Conservation (phyloP, 1,140 invertebrate species). For the Pogonomyrmex californicus region DNA sequence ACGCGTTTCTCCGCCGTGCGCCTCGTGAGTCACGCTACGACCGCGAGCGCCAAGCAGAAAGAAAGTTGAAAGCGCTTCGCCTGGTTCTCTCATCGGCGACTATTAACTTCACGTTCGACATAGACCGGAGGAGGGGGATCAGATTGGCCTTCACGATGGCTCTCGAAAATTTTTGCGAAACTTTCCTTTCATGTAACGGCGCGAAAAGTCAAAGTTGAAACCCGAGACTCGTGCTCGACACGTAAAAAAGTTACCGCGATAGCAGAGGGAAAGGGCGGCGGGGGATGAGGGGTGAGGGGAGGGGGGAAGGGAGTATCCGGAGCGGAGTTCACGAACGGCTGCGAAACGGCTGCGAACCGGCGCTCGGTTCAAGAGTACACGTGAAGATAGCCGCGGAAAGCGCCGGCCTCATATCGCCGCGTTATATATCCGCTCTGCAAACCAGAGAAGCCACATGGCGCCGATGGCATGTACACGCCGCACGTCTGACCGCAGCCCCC, state of each 20-base stretch:
- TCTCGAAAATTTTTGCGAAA: conserved; percentile 41
- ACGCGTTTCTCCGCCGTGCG: conserved; percentile 44
- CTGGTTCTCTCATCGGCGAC: conserved; percentile 16
- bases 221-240: conserved; percentile 11
- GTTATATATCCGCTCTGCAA: conserved; percentile 85
- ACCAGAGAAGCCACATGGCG: conserved; percentile 83
- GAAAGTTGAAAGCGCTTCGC: conserved; percentile 46
- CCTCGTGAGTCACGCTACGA: conserved; percentile 52
- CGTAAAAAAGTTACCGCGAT: conserved; percentile 12
- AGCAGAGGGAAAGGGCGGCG: not conserved
- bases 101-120: conserved; percentile 12
- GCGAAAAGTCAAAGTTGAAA: conserved; percentile 48
- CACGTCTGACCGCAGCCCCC: conserved; percentile 64
- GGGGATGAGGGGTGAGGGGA: not conserved
- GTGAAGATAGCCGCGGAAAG: conserved; percentile 75
- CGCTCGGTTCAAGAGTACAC: conserved; percentile 66
- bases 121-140: not conserved
- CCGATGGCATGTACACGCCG: conserved; percentile 10
- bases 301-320: not conserved
- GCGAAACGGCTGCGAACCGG: conserved; percentile 5
- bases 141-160: conserved; percentile 5
- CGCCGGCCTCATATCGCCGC: conserved; percentile 79
- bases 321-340: not conserved
- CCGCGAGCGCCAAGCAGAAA: not conserved
- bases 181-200: conserved; percentile 9